Conservation (phyloP, 2,113 vertebrate genomes). For the Hippopotamus amphibius region DNA sequence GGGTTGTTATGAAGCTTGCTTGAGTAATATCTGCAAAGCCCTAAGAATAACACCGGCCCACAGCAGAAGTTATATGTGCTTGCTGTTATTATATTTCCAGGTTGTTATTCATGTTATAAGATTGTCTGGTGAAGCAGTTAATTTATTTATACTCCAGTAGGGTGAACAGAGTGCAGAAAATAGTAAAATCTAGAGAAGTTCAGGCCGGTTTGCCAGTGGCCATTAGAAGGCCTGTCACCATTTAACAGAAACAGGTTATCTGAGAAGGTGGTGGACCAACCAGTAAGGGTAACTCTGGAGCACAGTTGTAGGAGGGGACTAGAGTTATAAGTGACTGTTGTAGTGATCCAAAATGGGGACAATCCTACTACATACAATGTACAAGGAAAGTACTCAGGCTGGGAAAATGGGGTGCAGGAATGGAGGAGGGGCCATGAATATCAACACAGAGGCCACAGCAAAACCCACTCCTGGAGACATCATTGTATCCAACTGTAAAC, state of each 20-base stretch:
- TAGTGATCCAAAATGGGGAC: background rate
- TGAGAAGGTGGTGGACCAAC: background rate
- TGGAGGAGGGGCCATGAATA: background rate
- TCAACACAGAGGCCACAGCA: background rate
- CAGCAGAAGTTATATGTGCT: background rate
- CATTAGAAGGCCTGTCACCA: background rate
- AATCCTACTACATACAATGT: background rate
- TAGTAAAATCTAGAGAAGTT: background rate
- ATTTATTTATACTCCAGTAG: background rate
- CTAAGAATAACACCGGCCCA: background rate
- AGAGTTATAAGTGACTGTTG: background rate
- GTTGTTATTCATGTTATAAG: background rate
- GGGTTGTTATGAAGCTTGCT: background rate
- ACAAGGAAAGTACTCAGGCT: background rate
- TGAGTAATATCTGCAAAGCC: conserved; percentile 28
- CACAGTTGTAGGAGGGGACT: background rate
- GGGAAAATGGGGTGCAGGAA: background rate
- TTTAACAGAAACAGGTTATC: background rate
- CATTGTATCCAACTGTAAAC: background rate
- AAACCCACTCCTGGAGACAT: background rate
- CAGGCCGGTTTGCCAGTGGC: background rate
- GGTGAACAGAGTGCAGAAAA: background rate
- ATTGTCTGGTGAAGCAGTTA: background rate
- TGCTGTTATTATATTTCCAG: conserved; percentile 33
- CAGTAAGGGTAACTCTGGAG: background rate